Percentiles rank a stretch among this genome's conserved stretches.
Conservation (phyloP, 2,113 vertebrate species). For the Ciconia maguari region DNA sequence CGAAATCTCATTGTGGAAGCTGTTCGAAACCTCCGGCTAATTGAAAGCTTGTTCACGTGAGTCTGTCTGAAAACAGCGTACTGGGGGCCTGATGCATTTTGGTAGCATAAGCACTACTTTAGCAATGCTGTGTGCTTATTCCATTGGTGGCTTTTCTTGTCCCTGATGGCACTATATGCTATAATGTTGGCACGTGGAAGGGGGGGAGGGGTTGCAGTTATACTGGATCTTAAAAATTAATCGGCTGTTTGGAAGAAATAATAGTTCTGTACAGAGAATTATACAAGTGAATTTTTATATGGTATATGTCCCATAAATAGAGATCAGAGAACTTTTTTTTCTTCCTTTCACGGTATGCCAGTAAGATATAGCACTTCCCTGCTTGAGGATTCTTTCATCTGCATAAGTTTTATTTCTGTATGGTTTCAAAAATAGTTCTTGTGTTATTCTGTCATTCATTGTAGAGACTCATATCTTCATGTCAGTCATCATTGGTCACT, state of each 20-base stretch:
- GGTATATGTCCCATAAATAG: background rate
- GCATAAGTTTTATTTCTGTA: background rate
- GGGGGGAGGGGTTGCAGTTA: background rate
- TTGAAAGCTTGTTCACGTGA: conserved; percentile 92
- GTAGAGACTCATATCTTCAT: background rate
- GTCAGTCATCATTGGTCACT: background rate
- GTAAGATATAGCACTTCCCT: background rate
- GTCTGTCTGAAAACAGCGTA: background rate
- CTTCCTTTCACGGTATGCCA: background rate
- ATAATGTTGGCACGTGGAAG: too few species aligned
- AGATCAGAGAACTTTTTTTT: background rate
- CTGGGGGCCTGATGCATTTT: too few species aligned
- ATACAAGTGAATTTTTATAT: background rate
- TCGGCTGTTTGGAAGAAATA: background rate
- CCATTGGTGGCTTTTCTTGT: background rate
- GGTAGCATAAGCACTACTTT: background rate
- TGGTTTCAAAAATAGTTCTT: background rate
- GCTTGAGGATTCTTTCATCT: background rate
- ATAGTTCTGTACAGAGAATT: background rate
- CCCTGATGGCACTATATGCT: accelerated
- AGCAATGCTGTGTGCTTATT: background rate
- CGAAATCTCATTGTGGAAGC: conserved; percentile 93
- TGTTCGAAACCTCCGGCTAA: conserved; percentile 82
- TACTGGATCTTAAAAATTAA: background rate
- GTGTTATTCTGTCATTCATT: background rate